A percentile compares a stretch with the other conserved stretches of the same genome.
Conservation (phyloP, 2,797 vertebrate genomes). For the Enoplosus armatus region DNA sequence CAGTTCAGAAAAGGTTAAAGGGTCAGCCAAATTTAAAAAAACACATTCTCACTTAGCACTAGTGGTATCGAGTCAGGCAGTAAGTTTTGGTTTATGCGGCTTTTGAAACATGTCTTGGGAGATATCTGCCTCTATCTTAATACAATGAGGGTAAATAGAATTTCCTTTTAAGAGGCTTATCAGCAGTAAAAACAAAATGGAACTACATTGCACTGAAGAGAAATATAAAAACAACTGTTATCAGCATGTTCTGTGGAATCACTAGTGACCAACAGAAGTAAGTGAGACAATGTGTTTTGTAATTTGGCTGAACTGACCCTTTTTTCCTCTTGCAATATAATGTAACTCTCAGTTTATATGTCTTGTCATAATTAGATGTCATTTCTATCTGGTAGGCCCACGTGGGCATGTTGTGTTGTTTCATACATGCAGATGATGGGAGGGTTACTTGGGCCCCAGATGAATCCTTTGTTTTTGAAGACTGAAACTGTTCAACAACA, state of each 20-base stretch:
- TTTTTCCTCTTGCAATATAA: slow-evolving; percentile 26
- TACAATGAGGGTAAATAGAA: background rate
- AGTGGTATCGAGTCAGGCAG: slow-evolving; percentile 11
- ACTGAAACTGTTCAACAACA: slow-evolving; percentile 29
- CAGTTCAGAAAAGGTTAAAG: slow-evolving; percentile 12
- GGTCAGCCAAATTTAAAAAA: background rate
- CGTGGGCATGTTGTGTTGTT: slow-evolving; percentile 35
- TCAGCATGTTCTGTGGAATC: background rate
- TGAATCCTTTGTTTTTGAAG: slow-evolving; percentile 25
- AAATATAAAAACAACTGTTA: background rate
- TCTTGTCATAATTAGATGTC: slow-evolving; percentile 41
- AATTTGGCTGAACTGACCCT: slow-evolving; percentile 22
- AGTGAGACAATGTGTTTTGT: slow-evolving; percentile 12
- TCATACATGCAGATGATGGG: slow-evolving; percentile 16
- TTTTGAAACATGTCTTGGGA: background rate
- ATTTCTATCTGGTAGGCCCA: slow-evolving; percentile 21
- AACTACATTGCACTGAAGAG: slow-evolving; percentile 13
- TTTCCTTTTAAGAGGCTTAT: slow-evolving; percentile 11
- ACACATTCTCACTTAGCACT: background rate
- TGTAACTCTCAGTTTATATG: slow-evolving; percentile 34
- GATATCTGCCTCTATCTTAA: background rate
- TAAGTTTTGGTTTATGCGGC: background rate
- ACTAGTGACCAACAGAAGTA: background rate
- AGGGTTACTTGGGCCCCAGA: slow-evolving; percentile 49
- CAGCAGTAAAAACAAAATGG: background rate